A percentile compares a stretch with the other conserved stretches of the same genome.
Evolutionary conservation across 2,888 invertebrate species (phyloP).

Genomic region (Choristoneura rosaceana): DNA sequence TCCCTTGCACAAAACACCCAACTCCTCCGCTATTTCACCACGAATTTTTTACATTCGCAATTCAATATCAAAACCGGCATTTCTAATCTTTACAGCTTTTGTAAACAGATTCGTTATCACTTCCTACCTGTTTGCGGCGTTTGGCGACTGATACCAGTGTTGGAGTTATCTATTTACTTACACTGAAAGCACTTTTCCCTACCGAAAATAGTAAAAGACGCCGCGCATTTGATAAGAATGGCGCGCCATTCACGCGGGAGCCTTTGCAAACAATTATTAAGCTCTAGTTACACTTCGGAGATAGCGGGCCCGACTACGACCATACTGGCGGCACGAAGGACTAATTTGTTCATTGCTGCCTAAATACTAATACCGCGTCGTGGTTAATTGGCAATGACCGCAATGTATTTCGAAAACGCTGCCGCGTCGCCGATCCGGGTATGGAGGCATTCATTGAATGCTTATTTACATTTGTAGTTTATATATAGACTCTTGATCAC

Average conservation of each 20-base stretch:
- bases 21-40: not conserved
- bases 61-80: constrained; percentile 7
- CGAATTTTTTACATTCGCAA: constrained; percentile 5
- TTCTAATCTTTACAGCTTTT: constrained; percentile 16
- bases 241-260: constrained; percentile 12
- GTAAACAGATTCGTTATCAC: constrained; percentile 27
- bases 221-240: not conserved
- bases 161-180: constrained; percentile 27
- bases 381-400: too few species aligned
- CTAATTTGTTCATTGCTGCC: too few species aligned
- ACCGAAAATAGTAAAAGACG: constrained; percentile 4
- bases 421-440: not conserved
- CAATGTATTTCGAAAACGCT: too few species aligned
- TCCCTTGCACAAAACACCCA: too few species aligned
- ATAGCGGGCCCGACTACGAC: not conserved
- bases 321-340: too few species aligned
- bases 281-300: constrained; percentile 7
- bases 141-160: constrained; percentile 19
- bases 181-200: constrained; percentile 23
- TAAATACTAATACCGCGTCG: too few species aligned
- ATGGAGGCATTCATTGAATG: too few species aligned
- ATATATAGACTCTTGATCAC: not conserved
- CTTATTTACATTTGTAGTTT: not conserved
- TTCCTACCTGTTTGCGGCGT: constrained; percentile 28
- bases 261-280: constrained; percentile 16